Conservation (phyloP, 92 coral and sea anemone genomes). For the Micromussa lordhowensis region DNA sequence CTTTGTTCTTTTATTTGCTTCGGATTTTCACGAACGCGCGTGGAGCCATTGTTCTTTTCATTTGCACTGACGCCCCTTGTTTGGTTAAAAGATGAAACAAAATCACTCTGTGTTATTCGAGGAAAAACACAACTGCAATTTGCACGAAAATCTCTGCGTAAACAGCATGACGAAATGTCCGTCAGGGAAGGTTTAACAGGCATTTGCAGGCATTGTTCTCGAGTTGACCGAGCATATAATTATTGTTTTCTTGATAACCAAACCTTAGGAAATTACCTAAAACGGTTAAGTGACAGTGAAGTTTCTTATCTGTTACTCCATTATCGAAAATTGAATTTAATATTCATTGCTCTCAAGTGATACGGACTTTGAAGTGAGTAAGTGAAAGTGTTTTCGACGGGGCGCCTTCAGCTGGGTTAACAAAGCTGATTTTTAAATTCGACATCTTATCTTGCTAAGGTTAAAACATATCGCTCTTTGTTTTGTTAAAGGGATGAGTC, state of each 20-base stretch:
- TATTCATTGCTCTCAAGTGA: neutral
- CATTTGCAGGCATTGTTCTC: neutral
- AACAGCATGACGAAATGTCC: constrained; percentile 8
- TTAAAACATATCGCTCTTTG: constrained; percentile 11
- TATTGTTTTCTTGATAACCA: neutral
- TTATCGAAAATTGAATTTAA: neutral
- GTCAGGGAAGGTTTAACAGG: neutral
- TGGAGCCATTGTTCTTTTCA: constrained; percentile 30
- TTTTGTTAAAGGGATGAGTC: neutral
- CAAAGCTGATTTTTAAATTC: constrained; percentile 49
- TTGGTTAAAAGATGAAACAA: constrained; percentile 36
- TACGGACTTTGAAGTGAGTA: neutral
- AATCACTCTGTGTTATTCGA: constrained; percentile 38
- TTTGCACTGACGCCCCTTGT: constrained; percentile 18
- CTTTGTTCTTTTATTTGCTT: constrained; percentile 46
- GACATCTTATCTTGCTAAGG: constrained; percentile 4
- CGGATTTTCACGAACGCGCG: constrained; percentile 29
- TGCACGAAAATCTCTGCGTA: constrained; percentile 9
- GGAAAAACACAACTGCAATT: constrained; percentile 34
- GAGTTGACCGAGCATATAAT: too few species aligned
- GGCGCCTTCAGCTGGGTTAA: constrained; percentile 30
- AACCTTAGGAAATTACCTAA: neutral
- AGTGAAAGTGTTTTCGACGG: neutral
- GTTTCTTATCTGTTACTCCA: neutral
- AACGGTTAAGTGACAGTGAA: neutral